Evolutionary conservation across 2,113 vertebrate genomes (phyloP), one percentile per base, ranked within the genome.

Genomic region (Trogon melanurus): DNA sequence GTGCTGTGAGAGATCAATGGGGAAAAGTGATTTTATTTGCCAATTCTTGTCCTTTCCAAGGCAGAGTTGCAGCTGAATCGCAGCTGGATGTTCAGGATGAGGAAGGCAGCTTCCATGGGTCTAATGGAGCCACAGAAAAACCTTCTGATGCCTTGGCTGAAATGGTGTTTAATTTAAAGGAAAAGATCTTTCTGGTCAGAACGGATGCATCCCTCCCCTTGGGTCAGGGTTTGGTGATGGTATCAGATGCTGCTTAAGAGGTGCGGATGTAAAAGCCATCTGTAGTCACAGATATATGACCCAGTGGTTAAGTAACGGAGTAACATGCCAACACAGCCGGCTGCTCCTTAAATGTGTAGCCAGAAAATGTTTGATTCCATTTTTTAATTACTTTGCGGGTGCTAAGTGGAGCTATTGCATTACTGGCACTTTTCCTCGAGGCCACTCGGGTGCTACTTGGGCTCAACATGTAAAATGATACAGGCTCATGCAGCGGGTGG

Each of bases 281-380:
- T 97, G 96, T 91, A 94, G 75, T 76, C 78, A 85, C 67, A 96
- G 95, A 95, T 90, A 75, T 29, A 81, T 85, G 96, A 97, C 84
- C 94, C 96, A 96, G 80, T 89, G 72, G 65, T 97, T 97, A 97
- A 97, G 91, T 94, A 96, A 97, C 87, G 92, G 95, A 96, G 67
- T 94, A 95, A 83, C 79, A 72, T 93, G 95, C 89, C 96, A 97
- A 88, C 83, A 88, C 87, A 97, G 81, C 97, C 14, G 48, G 75
- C 76, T 93, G 94, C 88, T 79, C 78, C 74, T 56, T 81, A 85
- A 95, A 90, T 94, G 90, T 89, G 93, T 92, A 64, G 94, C 95
- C 96, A 97, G 95, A 94, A 97, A 96, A 93, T 92, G 94, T 94
- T 89, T 95, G 83, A 95, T 98, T 96, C 90, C 91, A 89, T 94